Evolutionary conservation across 2,113 vertebrate species (phyloP), one percentile per base, ranked within the genome.

Genomic region (Nyctibius bracteatus): DNA sequence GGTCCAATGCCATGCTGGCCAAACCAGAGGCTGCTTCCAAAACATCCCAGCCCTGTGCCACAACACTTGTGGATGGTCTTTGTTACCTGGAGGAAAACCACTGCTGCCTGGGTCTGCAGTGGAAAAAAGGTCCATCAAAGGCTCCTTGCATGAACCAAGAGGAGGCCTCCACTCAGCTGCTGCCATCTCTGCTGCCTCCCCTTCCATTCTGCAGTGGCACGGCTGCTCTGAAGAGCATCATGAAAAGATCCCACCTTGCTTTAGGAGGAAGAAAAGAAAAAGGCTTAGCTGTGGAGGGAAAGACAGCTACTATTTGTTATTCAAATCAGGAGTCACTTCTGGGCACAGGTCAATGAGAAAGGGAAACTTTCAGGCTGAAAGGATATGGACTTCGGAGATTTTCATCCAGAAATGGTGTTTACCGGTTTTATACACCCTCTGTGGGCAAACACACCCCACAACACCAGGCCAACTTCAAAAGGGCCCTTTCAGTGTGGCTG

Each of bases 281-380:
- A 10, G 0, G 80, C 77, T 96, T 89, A 86, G 59, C 75, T 47
- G 23, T 8, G 31, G 28, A 91, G 25, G 73, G 71, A 87, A 87
- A 94, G 91, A 78, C 23, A 79, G 92, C 70, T 58, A 51, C 68
- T 96, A 74, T 97, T 97, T 96, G 86, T 92, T 96, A 92, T 97
- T 97, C 81, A 95, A 96, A 96, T 96, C 86, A 92, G 88, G 81
- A 96, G 94, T 87, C 83, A 80, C 61, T 92, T 96, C 86, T 95
- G 94, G 88, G 83, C 86, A 87, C 88, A 96, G 91, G 96, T 96
- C 96, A 97, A 95, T 85, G 94, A 92, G 92, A 92, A 96, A 95
- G 86, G 95, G 94, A 97, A 97, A 91, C 92, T 91, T 92, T 15
- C 24, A 51, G 41, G 43, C 73, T 91, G 91, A 96, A 91, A 89